Conservation (phyloP, 2,888 invertebrate species). For the Lordiphosa fenestrarum region DNA sequence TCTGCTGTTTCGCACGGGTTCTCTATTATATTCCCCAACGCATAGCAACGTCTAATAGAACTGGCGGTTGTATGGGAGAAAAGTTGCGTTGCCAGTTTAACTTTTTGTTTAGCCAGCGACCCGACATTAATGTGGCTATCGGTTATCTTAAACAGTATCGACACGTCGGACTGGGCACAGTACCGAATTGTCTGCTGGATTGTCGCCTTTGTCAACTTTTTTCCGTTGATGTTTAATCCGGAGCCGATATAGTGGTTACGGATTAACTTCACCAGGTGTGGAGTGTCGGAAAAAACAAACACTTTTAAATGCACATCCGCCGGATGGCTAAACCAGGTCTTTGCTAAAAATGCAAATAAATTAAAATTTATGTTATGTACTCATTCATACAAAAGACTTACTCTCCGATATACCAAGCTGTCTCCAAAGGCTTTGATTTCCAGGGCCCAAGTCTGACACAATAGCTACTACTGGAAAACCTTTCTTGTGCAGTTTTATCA, state of each 20-base stretch:
- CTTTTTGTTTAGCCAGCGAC: conserved; percentile 13
- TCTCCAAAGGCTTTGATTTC: conserved; percentile 1
- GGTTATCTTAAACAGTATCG: conserved; percentile 14
- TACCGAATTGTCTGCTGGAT: conserved; percentile 15
- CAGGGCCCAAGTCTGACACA: not conserved
- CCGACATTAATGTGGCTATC: conserved; percentile 16
- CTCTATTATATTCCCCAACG: not conserved
- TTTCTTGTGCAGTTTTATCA: no score
- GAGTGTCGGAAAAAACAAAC: conserved; percentile 12
- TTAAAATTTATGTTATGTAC: not conserved
- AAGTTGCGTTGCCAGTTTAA: not conserved
- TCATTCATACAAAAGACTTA: conserved; percentile 1
- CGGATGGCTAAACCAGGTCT: conserved; percentile 1
- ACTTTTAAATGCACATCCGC: conserved; percentile 5
- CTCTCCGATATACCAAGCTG: conserved; percentile 1
- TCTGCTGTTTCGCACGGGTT: conserved; percentile 12
- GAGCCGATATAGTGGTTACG: no score
- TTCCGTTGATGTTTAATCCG: conserved; percentile 3
- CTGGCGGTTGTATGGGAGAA: conserved; percentile 13
- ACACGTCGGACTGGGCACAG: conserved; percentile 13
- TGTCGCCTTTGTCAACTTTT: conserved; percentile 16
- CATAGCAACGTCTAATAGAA: conserved; percentile 16
- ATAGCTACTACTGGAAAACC: no score
- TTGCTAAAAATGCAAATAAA: conserved; percentile 5
- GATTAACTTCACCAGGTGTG: no score